A percentile compares a stretch with the other conserved stretches of the same genome.
Conservation (phyloP, 2,113 vertebrate species). For the Mus pahari region DNA sequence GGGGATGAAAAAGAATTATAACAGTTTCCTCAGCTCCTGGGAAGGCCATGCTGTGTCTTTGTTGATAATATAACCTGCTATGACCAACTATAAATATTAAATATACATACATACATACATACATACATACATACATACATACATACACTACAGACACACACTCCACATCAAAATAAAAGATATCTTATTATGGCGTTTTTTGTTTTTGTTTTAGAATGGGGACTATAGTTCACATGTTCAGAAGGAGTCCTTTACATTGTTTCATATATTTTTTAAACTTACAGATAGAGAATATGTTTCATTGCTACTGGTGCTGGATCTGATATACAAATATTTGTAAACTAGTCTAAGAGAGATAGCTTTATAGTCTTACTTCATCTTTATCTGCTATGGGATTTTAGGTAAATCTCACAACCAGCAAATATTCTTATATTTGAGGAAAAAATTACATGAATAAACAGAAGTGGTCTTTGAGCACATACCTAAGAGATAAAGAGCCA, state of each 20-base stretch:
- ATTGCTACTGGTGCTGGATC: constrained; percentile 16
- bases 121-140: too few relatives aligned
- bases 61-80: background rate
- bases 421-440: constrained; percentile 18
- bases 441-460: background rate
- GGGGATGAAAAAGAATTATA: background rate
- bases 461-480: background rate
- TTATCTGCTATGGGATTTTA: constrained; percentile 34
- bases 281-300: background rate
- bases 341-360: background rate
- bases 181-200: background rate
- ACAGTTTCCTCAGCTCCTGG: background rate
- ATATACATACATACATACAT: background rate
- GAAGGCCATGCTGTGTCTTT: background rate
- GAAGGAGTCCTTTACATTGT: background rate
- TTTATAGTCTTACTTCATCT: background rate
- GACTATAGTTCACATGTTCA: background rate
- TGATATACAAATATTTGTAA: background rate
- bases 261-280: background rate
- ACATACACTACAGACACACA: background rate
- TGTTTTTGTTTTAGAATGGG: background rate
- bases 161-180: constrained; percentile 28
- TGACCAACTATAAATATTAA: background rate
- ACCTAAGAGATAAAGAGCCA: constrained; percentile 1
- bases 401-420: background rate